phyloP scores from a whole-genome alignment of 2,888 invertebrate species.

The Eueremaeus valkanovi region DNA sequence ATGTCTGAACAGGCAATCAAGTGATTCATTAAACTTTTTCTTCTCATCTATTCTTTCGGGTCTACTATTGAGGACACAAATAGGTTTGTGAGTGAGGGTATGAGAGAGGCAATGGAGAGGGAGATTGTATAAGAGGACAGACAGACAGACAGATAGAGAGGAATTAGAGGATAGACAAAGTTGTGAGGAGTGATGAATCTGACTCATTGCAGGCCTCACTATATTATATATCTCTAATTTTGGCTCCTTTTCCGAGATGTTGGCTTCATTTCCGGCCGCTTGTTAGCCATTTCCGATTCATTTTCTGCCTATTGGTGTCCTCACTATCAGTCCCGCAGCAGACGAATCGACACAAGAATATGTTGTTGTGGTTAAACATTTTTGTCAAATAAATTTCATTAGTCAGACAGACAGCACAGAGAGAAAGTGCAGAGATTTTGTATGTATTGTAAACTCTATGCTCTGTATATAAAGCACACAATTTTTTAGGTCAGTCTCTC shows the following conservation, averaged over 20 bases:
- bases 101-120: neutral
- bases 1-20: conserved; percentile 8
- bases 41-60: neutral
- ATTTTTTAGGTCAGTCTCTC: neutral
- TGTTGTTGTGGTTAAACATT: neutral
- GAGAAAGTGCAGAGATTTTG: no score
- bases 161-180: neutral
- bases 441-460: no score
- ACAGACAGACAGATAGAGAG: no score
- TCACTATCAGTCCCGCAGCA: neutral
- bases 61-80: neutral
- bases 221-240: neutral
- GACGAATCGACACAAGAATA: neutral
- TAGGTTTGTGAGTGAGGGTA: neutral
- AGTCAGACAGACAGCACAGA: neutral
- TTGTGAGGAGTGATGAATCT: neutral
- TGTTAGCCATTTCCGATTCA: conserved; percentile 35
- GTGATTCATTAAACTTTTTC: conserved; percentile 22
- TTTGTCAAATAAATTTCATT: neutral
- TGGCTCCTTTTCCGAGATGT: conserved; percentile 23
- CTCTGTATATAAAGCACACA: no score
- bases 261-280: conserved; percentile 33
- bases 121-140: neutral
- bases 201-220: neutral
- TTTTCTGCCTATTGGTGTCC: neutral